These are phyloP conservation scores for Albula goreensis DNA, from an alignment of 2,113 vertebrate genomes.

Conservation along the genomic window DNA sequence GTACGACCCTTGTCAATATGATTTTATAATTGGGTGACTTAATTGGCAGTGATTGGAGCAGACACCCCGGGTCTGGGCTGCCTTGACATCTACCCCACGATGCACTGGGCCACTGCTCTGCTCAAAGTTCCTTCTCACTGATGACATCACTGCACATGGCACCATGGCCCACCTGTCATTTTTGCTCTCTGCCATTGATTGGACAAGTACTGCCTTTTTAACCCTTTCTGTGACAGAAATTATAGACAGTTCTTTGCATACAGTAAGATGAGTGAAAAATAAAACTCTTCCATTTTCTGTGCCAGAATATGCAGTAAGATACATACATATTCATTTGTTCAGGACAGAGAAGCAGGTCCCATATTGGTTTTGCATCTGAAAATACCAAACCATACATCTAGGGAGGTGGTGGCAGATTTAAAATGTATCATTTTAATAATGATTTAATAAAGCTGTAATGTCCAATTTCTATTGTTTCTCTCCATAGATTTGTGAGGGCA, in stretches of 20 bases:
- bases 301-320: not conserved
- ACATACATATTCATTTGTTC: not conserved
- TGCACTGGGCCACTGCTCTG: not conserved
- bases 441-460: no score
- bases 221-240: not conserved
- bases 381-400: not conserved
- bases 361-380: not conserved
- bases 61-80: constrained; percentile 18
- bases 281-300: not conserved
- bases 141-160: not conserved
- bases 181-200: not conserved
- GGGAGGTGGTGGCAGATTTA: not conserved
- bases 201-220: not conserved
- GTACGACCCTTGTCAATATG: constrained; percentile 37
- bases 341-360: not conserved
- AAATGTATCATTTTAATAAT: no score
- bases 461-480: not conserved
- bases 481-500: not conserved
- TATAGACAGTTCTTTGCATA: not conserved
- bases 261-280: not conserved
- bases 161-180: not conserved
- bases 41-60: constrained; percentile 31
- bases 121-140: not conserved
- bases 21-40: constrained; percentile 54
- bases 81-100: not conserved